phyloP scores from a whole-genome alignment of 2,797 vertebrate species.

The Varecia variegata region DNA sequence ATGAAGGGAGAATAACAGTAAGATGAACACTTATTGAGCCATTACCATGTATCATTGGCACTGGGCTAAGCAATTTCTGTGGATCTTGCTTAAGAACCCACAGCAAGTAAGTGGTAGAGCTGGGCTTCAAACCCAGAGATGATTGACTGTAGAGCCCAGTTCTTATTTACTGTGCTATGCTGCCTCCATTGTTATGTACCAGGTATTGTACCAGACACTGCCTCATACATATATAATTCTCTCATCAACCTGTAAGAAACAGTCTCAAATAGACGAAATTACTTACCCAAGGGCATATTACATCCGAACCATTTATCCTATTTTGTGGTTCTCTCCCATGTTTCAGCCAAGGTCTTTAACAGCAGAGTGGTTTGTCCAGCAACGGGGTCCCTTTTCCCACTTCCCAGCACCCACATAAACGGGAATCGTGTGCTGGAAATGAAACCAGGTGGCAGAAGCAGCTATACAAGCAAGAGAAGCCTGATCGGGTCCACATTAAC shows the following conservation, averaged over 20 bases:
- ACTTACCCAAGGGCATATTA: conserved; percentile 32
- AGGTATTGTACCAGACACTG: background rate
- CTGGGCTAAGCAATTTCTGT: background rate
- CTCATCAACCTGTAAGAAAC: conserved; percentile 8
- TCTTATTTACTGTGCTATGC: background rate
- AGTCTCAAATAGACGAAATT: conserved; percentile 57
- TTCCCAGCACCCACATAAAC: conserved; percentile 71
- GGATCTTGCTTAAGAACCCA: background rate
- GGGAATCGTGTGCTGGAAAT: conserved; percentile 66
- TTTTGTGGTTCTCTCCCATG: conserved; percentile 76
- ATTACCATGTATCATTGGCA: background rate
- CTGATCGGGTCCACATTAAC: conserved; percentile 61
- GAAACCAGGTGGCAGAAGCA: conserved; percentile 71
- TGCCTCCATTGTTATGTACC: background rate
- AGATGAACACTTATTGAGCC: background rate
- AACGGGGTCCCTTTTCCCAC: conserved; percentile 70
- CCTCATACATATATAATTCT: background rate
- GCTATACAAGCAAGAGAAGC: conserved; percentile 68
- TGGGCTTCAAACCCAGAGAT: background rate
- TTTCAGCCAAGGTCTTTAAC: conserved; percentile 73
- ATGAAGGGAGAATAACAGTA: background rate
- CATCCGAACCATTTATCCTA: conserved; percentile 57
- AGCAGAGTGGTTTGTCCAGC: conserved; percentile 70
- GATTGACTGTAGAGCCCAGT: background rate
- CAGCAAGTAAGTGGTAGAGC: conserved; percentile 38